Conservation (phyloP, 2,113 vertebrate species). For the Vidua macroura region DNA sequence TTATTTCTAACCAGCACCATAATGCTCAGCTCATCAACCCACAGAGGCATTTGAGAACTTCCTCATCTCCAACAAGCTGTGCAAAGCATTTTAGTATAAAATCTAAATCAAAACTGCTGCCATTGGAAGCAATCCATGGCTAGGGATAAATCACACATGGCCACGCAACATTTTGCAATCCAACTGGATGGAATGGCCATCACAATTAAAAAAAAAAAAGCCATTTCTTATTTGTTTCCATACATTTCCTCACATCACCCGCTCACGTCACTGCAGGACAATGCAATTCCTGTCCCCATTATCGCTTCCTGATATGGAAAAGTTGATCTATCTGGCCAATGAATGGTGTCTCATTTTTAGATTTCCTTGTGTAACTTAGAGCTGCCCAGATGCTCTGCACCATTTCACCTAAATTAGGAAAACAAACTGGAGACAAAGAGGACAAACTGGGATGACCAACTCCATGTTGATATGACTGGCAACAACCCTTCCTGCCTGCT, state of each 20-base stretch:
- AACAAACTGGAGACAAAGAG: constrained; percentile 38
- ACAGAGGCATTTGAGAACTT: background rate
- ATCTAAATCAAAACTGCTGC: background rate
- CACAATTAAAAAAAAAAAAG: background rate
- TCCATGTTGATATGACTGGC: background rate
- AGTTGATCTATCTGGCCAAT: constrained; percentile 54
- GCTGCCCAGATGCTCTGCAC: constrained; percentile 47
- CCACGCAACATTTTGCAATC: background rate
- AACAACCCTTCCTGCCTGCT: constrained; percentile 51
- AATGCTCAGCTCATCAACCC: background rate
- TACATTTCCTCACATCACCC: constrained; percentile 63
- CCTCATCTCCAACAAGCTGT: background rate
- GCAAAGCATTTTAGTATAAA: background rate
- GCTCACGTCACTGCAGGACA: constrained; percentile 55
- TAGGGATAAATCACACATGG: background rate
- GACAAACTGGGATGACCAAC: constrained; percentile 11
- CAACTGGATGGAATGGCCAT: constrained; percentile 38
- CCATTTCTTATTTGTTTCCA: constrained; percentile 57
- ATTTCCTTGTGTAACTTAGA: constrained; percentile 51
- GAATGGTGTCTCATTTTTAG: constrained; percentile 51
- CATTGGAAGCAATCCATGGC: constrained; percentile 9
- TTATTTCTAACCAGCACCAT: background rate
- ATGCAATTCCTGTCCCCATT: constrained; percentile 64
- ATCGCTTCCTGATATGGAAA: constrained; percentile 70
- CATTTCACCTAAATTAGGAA: constrained; percentile 44